Evolutionary conservation across 1,140 invertebrate species (phyloP).

Genomic region (Drosophila simulans): DNA sequence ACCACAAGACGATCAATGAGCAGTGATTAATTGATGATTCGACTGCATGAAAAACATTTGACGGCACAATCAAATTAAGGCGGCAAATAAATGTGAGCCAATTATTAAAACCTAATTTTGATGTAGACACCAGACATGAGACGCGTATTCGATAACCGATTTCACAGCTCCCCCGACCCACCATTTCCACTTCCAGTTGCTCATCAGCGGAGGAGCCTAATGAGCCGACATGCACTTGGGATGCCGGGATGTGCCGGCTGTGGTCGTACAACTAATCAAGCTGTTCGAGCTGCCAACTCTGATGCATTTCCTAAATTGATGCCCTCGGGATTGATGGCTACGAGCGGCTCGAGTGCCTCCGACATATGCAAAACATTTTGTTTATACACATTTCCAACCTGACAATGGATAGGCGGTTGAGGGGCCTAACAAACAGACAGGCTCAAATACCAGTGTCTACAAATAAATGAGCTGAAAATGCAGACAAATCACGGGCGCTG

Average conservation of each 20-base stretch:
- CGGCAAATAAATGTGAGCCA: constrained; percentile 77
- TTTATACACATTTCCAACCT: constrained; percentile 45
- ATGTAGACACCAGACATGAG: constrained; percentile 49
- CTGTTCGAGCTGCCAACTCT: constrained; percentile 76
- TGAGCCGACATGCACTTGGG: constrained; percentile 74
- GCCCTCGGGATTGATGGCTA: constrained; percentile 63
- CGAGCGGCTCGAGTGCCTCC: constrained; percentile 45
- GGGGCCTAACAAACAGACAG: constrained; percentile 1
- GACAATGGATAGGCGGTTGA: constrained; percentile 19
- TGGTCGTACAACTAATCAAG: constrained; percentile 73
- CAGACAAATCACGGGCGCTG: constrained; percentile 71
- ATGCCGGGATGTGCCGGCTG: constrained; percentile 23
- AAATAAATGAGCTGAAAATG: constrained; percentile 70
- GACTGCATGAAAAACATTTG: constrained; percentile 54
- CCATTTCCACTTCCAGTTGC: constrained; percentile 7
- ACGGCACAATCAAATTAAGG: constrained; percentile 78
- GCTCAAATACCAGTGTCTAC: constrained; percentile 23
- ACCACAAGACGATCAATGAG: constrained; percentile 56
- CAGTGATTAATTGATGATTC: constrained; percentile 68
- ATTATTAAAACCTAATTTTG: constrained; percentile 77
- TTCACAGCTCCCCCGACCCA: constrained; percentile 49
- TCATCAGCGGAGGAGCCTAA: constrained; percentile 67
- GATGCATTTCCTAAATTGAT: constrained; percentile 79
- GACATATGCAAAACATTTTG: constrained; percentile 81
- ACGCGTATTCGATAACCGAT: constrained; percentile 54